These are phyloP conservation scores for Pomacea canaliculata DNA, from an alignment of 2,888 invertebrate genomes.

Conservation along the genomic window DNA sequence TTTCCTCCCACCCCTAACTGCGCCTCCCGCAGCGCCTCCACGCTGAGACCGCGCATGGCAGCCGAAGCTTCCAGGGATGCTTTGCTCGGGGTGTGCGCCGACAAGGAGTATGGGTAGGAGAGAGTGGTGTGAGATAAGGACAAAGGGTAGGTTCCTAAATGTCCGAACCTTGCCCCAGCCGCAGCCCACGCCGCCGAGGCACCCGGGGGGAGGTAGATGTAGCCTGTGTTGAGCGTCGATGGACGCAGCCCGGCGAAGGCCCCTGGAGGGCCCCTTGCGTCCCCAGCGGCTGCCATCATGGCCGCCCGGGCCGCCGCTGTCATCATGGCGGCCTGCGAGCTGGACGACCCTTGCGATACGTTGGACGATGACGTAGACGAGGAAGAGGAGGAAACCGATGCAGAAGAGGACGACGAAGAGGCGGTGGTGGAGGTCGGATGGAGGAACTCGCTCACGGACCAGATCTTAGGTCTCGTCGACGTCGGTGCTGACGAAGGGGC, in stretches of 20 bases:
- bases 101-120: conserved; percentile 60
- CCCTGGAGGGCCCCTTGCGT: not conserved
- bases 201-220: conserved; percentile 48
- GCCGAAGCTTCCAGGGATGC: conserved; percentile 21
- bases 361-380: conserved; percentile 2
- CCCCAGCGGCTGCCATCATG: conserved; percentile 22
- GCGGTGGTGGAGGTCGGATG: conserved; percentile 34
- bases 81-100: conserved; percentile 44
- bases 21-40: conserved; percentile 22
- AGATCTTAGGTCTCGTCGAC: conserved; percentile 51
- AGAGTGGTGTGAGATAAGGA: conserved; percentile 58
- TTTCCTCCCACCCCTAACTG: conserved; percentile 17
- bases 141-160: conserved; percentile 36
- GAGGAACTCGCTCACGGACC: conserved; percentile 57
- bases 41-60: conserved; percentile 24
- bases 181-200: conserved; percentile 48
- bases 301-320: conserved; percentile 39
- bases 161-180: conserved; percentile 42
- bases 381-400: conserved; percentile 5
- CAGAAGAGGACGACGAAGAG: not conserved
- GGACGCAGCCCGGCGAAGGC: conserved; percentile 17
- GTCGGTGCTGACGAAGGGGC: conserved; percentile 10
- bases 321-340: conserved; percentile 33
- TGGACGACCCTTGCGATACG: conserved; percentile 26
- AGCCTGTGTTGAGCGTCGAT: conserved; percentile 34